Evolutionary conservation across 2,888 invertebrate species (phyloP).

Genomic region (Odontomyia ornata): DNA sequence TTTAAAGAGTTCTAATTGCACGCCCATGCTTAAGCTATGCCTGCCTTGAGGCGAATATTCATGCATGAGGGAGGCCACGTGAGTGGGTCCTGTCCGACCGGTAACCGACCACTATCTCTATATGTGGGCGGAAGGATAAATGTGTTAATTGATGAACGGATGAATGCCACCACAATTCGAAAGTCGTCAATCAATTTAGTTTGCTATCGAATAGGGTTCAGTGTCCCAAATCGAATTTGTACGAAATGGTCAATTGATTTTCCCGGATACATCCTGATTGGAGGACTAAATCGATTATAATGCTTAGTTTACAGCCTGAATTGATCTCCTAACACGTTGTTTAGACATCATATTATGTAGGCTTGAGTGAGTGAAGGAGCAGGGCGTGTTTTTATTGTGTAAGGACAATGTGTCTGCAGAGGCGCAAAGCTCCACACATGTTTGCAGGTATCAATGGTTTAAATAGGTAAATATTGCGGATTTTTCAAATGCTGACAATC

Average conservation of each 20-base stretch:
- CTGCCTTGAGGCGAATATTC: not conserved
- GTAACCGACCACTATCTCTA: not conserved
- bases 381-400: no score
- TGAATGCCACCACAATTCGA: constrained; percentile 5
- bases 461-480: no score
- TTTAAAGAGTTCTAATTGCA: constrained; percentile 32
- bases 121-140: not conserved
- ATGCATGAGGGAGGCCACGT: not conserved
- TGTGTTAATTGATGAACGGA: constrained; percentile 31
- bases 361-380: no score
- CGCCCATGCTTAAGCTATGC: not conserved
- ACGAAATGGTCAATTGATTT: not conserved
- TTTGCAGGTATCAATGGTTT: no score
- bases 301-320: not conserved
- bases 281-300: not conserved
- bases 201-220: not conserved
- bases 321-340: not conserved
- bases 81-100: not conserved
- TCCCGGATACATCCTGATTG: not conserved
- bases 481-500: no score
- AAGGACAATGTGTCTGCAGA: no score
- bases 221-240: constrained; percentile 1
- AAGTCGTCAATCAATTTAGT: constrained; percentile 19
- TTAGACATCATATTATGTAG: no score
- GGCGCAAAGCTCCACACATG: no score